Base-by-base conservation (phyloP, 2,888 invertebrate species). In the Celastrina argiolus region DNA sequence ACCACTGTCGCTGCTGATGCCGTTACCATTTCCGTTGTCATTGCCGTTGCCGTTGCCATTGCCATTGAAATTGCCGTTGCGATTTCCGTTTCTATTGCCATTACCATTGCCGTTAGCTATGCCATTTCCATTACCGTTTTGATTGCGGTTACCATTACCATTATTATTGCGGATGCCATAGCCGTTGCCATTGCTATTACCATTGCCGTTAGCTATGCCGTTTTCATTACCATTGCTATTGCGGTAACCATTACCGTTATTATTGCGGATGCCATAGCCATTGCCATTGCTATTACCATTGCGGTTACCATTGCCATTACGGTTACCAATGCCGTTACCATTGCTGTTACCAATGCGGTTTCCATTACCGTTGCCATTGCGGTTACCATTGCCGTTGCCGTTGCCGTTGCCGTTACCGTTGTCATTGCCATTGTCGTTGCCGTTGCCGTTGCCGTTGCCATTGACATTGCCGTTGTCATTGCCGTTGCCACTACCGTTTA, bases 1-100 rank as follows among this genome's bases (percentile, higher is more conserved):
- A n/a, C 16, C 42, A 42, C 16, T 42, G 12, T 41, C 36, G 18
- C 42, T 16, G 12, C 14, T 39, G 34, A 31, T 67, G 65, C 14
- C 3, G 22, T 65, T 56, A 10, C 56, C 2, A 41, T 41, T 63
- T 28, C 18, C 12, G 22, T 42, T 58, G 6, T 28, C 28, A 31
- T 39, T 41, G 6, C 42, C 65, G 1, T 67, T n/a, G 16, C 56
- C 36, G 26, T 56, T 69, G 45, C 58, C 5, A 61, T 64, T 51
- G 31, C 28, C 28, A 58, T 56, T 56, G 1, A 26, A 39, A 41
- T 63, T 39, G 14, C 39, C 22, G 16, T 64, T 65, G n/a, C 16
- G 63, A 10, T 39, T 63, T 16, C 34, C 56, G 14, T 42, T 56
- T 14, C 56, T 56, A 36, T 65, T 59, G 51, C n/a, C 14, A 18